Evolutionary conservation across 2,888 invertebrate species (phyloP).

Genomic region (Brachylomia viminalis): DNA sequence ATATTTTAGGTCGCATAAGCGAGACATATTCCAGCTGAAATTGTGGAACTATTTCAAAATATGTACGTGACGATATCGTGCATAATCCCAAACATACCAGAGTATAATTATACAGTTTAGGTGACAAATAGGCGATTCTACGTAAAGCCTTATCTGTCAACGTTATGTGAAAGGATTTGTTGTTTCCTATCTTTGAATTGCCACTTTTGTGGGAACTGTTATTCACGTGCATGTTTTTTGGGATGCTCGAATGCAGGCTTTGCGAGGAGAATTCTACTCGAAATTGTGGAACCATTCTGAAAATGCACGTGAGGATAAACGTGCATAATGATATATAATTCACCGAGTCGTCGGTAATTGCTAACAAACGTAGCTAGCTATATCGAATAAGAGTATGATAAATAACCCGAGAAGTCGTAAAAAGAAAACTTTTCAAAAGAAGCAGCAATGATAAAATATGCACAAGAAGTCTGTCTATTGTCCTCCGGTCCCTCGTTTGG

Average conservation of each 20-base stretch:
- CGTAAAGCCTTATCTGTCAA: neutral
- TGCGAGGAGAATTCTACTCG: neutral
- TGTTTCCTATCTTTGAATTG: neutral
- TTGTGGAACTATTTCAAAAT: neutral
- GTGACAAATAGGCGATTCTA: neutral
- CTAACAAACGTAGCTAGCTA: neutral
- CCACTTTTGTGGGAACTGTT: neutral
- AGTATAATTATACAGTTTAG: neutral
- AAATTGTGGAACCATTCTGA: neutral
- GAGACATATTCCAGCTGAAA: neutral
- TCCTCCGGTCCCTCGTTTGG: constrained; percentile 21
- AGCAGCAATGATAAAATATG: constrained; percentile 47
- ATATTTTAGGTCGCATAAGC: neutral
- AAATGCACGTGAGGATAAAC: neutral
- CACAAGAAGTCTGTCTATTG: constrained; percentile 37
- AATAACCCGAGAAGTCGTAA: constrained; percentile 2
- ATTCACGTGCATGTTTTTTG: neutral
- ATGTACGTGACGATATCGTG: neutral
- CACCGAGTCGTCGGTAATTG: neutral
- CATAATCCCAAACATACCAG: neutral
- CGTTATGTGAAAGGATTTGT: neutral
- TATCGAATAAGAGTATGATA: constrained; percentile 21
- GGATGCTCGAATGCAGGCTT: neutral
- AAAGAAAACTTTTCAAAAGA: constrained; percentile 28
- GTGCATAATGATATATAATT: neutral